These are phyloP conservation scores for Cephalotes varians DNA, from an alignment of 2,888 invertebrate species.

Conservation along the genomic window DNA sequence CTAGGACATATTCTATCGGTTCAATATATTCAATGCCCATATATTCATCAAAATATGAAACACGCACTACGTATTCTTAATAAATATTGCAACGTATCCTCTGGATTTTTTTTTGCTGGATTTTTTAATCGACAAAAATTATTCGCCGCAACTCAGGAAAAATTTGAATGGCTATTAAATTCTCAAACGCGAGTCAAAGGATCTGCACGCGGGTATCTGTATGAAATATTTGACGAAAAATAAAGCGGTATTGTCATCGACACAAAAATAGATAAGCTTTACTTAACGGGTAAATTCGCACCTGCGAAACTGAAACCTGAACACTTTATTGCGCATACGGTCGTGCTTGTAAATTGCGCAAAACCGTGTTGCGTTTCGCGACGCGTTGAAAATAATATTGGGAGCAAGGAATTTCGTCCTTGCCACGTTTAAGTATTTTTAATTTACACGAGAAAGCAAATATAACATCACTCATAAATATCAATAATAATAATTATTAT, in stretches of 20 bases:
- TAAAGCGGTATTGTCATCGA: slow-evolving; percentile 25
- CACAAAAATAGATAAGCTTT: slow-evolving; percentile 50
- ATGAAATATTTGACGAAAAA: slow-evolving; percentile 8
- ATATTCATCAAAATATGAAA: background rate
- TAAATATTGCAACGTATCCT: background rate
- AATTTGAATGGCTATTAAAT: background rate
- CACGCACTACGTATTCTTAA: background rate
- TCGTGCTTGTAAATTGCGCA: slow-evolving; percentile 37
- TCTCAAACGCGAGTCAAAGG: background rate
- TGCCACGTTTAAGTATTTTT: background rate
- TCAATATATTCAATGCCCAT: background rate
- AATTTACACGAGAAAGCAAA: background rate
- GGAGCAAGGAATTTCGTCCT: background rate
- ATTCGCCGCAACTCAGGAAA: background rate
- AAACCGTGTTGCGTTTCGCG: slow-evolving; percentile 27
- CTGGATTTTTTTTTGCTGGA: background rate
- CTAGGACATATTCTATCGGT: background rate
- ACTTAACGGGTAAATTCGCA: slow-evolving; percentile 58
- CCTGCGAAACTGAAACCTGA: slow-evolving; percentile 62
- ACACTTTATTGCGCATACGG: slow-evolving; percentile 59
- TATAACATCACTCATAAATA: background rate
- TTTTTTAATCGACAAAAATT: background rate
- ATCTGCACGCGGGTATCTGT: background rate
- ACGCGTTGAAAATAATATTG: slow-evolving; percentile 28
- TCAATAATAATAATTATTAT: background rate